phyloP scores from a whole-genome alignment of 2,888 invertebrate species.

The Iphiclides podalirius region DNA sequence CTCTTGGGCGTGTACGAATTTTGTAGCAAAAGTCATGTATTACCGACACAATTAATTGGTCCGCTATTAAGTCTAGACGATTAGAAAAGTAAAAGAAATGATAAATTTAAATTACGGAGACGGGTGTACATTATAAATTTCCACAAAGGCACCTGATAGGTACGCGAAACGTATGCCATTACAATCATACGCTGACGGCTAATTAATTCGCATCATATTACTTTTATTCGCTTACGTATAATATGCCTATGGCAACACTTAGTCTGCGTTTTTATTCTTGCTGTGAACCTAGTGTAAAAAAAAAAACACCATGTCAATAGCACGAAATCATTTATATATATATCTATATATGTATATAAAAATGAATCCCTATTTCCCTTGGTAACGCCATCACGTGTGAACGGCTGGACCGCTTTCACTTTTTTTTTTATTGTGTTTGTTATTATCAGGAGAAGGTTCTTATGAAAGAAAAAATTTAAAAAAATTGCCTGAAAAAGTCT shows the following conservation, averaged over 20 bases:
- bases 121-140: neutral
- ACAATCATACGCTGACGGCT: neutral
- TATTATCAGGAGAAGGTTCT: too few relatives aligned
- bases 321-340: too few relatives aligned
- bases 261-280: neutral
- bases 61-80: neutral
- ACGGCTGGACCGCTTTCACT: too few relatives aligned
- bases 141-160: neutral
- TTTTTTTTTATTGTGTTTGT: too few relatives aligned
- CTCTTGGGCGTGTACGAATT: neutral
- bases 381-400: too few relatives aligned
- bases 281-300: neutral
- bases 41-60: too few relatives aligned
- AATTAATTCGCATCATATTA: neutral
- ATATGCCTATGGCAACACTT: neutral
- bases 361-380: too few relatives aligned
- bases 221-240: neutral
- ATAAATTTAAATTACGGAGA: neutral
- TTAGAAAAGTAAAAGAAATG: neutral
- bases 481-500: too few relatives aligned
- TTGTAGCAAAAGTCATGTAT: too few relatives aligned
- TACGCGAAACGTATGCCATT: slow-evolving; percentile 7
- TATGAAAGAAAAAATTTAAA: too few relatives aligned
- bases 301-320: neutral
- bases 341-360: too few relatives aligned